Conservation (phyloP, 1,140 invertebrate genomes). For the Ostrea denselamellosa region DNA sequence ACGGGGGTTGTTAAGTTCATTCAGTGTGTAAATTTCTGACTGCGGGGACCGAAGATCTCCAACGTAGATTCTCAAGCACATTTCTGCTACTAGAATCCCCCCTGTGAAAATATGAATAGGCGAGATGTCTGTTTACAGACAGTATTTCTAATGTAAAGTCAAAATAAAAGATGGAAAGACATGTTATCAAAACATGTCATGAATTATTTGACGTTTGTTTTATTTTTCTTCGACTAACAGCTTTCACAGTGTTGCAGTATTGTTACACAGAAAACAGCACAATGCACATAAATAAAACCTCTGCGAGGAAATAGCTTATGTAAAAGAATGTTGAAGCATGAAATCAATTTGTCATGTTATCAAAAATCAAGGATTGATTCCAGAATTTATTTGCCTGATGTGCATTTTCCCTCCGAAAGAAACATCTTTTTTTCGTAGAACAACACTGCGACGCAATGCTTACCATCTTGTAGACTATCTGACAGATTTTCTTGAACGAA, state of each 20-base stretch:
- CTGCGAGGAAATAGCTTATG: too few species aligned
- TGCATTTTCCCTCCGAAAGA: too few species aligned
- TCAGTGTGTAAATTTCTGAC: background rate
- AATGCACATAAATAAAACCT: too few species aligned
- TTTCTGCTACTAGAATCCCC: background rate
- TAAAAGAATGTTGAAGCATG: too few species aligned
- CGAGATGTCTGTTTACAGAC: background rate
- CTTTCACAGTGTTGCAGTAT: too few species aligned
- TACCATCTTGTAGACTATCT: background rate
- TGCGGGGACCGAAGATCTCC: background rate
- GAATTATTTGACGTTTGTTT: background rate
- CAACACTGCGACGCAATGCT: too few species aligned
- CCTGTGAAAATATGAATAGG: background rate
- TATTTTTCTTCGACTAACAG: too few species aligned
- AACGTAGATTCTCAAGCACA: background rate
- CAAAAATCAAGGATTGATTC: too few species aligned
- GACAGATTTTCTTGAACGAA: background rate
- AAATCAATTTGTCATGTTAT: too few species aligned
- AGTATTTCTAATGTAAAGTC: background rate
- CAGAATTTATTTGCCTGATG: too few species aligned
- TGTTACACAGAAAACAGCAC: too few species aligned
- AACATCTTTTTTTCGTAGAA: too few species aligned
- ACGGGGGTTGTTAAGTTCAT: background rate
- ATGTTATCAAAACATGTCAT: background rate
- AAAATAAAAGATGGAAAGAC: background rate